A percentile compares a stretch with the other conserved stretches of the same genome.
phyloP scores from a whole-genome alignment of 2,888 invertebrate genomes.

The Lasioglossum marginatum region DNA sequence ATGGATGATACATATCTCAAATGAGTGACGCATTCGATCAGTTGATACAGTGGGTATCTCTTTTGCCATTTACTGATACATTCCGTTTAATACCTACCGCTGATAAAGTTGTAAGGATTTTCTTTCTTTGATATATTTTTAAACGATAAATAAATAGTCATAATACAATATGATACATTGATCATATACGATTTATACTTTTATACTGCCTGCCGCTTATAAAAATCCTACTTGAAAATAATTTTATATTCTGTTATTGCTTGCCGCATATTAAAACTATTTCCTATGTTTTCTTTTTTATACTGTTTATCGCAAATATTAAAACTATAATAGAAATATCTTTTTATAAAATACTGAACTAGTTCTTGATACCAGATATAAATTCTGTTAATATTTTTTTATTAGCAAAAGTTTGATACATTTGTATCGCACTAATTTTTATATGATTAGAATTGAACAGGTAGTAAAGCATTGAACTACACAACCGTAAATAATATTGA shows the following conservation, averaged over 20 bases:
- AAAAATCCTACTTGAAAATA: not conserved
- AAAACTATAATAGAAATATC: not conserved
- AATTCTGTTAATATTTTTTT: not conserved
- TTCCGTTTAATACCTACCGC: not conserved
- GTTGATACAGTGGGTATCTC: constrained; percentile 40
- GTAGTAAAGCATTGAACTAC: not conserved
- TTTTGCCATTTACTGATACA: constrained; percentile 32
- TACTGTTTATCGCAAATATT: too few relatives aligned
- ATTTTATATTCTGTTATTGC: not conserved
- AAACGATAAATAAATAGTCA: not conserved
- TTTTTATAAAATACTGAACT: not conserved
- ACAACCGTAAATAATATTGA: not conserved
- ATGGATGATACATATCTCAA: not conserved
- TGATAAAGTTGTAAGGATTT: too few relatives aligned
- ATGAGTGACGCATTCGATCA: not conserved
- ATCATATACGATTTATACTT: not conserved
- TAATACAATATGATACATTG: not conserved
- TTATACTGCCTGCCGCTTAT: not conserved
- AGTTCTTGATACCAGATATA: not conserved
- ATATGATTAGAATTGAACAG: not conserved
- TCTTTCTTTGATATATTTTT: not conserved
- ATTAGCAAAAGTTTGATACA: not conserved
- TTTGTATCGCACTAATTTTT: not conserved
- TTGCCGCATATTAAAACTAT: too few relatives aligned
- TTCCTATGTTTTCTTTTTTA: not conserved